phyloP scores from a whole-genome alignment of 2,888 invertebrate genomes.

The Formica aserva region DNA sequence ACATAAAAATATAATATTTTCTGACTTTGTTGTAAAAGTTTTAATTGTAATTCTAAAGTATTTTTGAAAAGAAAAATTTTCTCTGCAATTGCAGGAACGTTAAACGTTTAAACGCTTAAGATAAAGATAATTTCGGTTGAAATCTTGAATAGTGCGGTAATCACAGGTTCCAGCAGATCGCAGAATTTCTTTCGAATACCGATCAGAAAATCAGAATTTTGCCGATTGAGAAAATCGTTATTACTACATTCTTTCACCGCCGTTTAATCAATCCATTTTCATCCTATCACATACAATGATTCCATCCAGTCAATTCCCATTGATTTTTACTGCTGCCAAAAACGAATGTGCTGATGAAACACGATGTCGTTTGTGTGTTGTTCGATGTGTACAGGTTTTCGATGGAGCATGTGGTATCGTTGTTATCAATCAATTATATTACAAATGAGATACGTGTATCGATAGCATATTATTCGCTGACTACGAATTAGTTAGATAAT shows the following conservation, averaged over 20 bases:
- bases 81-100: not conserved
- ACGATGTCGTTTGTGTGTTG: conserved; percentile 70
- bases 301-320: conserved; percentile 50
- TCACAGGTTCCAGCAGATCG: conserved; percentile 83
- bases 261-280: conserved; percentile 65
- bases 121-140: conserved; percentile 21
- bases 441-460: conserved; percentile 17
- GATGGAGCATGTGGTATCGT: conserved; percentile 78
- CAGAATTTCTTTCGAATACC: conserved; percentile 62
- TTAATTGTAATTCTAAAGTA: not conserved
- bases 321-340: conserved; percentile 65
- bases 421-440: conserved; percentile 65
- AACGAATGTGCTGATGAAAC: conserved; percentile 71
- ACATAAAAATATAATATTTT: not conserved
- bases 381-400: conserved; percentile 72
- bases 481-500: conserved; percentile 29
- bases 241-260: conserved; percentile 54
- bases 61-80: conserved; percentile 6
- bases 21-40: not conserved
- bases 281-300: conserved; percentile 63
- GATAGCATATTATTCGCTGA: conserved; percentile 23
- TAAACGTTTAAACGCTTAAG: not conserved
- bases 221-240: conserved; percentile 6
- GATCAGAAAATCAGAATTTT: conserved; percentile 41
- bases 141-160: conserved; percentile 16